Conservation (phyloP, 2,888 invertebrate genomes). For the Drosophila melanocephala region DNA sequence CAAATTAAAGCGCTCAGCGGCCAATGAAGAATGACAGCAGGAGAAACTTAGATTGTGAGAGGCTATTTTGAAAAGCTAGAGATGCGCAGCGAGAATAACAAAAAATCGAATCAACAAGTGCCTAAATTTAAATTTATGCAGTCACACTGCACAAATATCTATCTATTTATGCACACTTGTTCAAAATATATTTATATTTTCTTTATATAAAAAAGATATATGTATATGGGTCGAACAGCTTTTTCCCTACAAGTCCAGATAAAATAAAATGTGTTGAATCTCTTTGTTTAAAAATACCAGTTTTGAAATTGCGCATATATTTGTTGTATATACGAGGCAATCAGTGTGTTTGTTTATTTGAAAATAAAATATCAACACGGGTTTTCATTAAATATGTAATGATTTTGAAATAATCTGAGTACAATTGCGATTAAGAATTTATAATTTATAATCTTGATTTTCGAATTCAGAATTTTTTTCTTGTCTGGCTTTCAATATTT, state of each 20-base stretch:
- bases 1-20: constrained; percentile 42
- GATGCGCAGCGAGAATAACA: constrained; percentile 3
- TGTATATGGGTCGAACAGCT: neutral
- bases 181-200: neutral
- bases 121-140: neutral
- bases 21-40: constrained; percentile 62
- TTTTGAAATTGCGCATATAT: neutral
- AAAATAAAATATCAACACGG: neutral
- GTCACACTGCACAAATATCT: neutral
- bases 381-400: neutral
- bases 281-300: neutral
- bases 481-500: too few species aligned
- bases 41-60: neutral
- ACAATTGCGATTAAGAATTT: neutral
- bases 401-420: neutral
- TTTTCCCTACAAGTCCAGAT: neutral
- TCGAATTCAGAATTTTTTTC: neutral
- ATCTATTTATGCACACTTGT: neutral
- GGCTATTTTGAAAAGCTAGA: neutral
- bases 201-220: neutral
- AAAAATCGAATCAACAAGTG: constrained; percentile 8
- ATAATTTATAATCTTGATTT: neutral
- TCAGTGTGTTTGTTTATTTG: neutral
- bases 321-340: neutral
- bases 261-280: neutral